Conservation (phyloP, 1,140 invertebrate species). For the Cotesia chilonis region DNA sequence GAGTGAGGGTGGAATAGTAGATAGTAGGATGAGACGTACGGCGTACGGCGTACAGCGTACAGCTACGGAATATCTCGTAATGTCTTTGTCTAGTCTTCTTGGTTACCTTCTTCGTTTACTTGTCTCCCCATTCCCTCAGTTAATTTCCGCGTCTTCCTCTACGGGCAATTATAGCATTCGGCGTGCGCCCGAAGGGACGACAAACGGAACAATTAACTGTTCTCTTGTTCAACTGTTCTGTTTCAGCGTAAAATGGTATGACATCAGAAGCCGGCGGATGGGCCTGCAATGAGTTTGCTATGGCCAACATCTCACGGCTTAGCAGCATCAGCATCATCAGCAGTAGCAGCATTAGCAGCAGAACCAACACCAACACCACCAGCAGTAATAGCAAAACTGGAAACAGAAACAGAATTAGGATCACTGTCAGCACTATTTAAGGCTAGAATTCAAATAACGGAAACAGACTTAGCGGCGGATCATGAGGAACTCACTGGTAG, state of each 20-base stretch:
- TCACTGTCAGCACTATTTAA: too few species aligned
- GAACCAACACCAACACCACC: constrained; percentile 40
- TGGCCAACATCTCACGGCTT: constrained; percentile 45
- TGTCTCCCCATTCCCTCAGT: constrained; percentile 1
- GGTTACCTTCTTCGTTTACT: too few species aligned
- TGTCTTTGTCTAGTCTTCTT: too few species aligned
- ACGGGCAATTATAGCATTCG: constrained; percentile 25
- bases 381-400: too few species aligned
- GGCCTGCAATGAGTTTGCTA: constrained; percentile 57
- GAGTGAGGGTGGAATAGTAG: too few species aligned
- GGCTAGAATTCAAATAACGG: constrained; percentile 7
- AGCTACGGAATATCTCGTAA: too few species aligned
- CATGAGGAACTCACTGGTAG: constrained; percentile 53
- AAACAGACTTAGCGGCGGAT: constrained; percentile 46
- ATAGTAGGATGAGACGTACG: too few species aligned
- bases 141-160: constrained; percentile 10
- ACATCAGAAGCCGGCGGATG: constrained; percentile 40
- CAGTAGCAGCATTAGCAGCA: too few species aligned
- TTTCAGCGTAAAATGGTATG: constrained; percentile 56
- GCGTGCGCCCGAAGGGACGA: constrained; percentile 12
- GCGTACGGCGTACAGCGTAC: too few species aligned
- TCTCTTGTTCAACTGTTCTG: constrained; percentile 15
- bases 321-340: constrained; percentile 42
- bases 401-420: too few species aligned
- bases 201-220: constrained; percentile 25